Conservation (phyloP, 30 jellyfish, hydroid and myxozoan genomes). For the Catostylus mosaicus region DNA sequence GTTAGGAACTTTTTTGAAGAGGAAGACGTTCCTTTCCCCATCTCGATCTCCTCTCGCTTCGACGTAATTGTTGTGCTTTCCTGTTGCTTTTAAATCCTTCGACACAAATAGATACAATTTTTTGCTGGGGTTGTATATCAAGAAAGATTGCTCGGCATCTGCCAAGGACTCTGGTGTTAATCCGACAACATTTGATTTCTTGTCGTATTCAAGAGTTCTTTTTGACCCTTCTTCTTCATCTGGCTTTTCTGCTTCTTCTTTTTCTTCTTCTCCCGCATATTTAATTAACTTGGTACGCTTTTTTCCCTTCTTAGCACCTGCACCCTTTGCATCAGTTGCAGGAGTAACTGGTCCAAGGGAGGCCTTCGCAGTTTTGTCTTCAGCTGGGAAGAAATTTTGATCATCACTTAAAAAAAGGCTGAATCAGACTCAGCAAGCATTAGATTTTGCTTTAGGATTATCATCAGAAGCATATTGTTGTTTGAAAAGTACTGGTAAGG, state of each 20-base stretch:
- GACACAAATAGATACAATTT: conserved; percentile 23
- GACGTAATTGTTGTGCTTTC: conserved; percentile 21
- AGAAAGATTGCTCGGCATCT: conserved; percentile 29
- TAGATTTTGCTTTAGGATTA: too few species aligned
- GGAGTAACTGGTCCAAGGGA: neutral
- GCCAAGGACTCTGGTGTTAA: conserved; percentile 31
- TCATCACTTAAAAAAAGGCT: too few species aligned
- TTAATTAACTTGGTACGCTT: neutral
- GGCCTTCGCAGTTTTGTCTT: neutral
- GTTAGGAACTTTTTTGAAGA: conserved; percentile 8
- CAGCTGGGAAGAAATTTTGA: too few species aligned
- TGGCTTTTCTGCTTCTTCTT: neutral
- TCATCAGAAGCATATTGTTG: too few species aligned
- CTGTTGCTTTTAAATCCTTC: conserved; percentile 31
- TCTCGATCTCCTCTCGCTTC: conserved; percentile 40
- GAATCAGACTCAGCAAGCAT: too few species aligned
- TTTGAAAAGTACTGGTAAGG: too few species aligned
- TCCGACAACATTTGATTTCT: conserved; percentile 13
- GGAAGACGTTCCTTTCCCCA: conserved; percentile 38
- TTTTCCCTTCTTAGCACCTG: neutral
- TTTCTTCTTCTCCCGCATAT: too few species aligned
- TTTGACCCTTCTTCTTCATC: neutral
- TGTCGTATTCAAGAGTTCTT: conserved; percentile 27
- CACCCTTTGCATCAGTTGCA: neutral
- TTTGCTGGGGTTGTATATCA: conserved; percentile 36